phyloP scores from a whole-genome alignment of 2,888 invertebrate species.

The Agapetus fuscipes region DNA sequence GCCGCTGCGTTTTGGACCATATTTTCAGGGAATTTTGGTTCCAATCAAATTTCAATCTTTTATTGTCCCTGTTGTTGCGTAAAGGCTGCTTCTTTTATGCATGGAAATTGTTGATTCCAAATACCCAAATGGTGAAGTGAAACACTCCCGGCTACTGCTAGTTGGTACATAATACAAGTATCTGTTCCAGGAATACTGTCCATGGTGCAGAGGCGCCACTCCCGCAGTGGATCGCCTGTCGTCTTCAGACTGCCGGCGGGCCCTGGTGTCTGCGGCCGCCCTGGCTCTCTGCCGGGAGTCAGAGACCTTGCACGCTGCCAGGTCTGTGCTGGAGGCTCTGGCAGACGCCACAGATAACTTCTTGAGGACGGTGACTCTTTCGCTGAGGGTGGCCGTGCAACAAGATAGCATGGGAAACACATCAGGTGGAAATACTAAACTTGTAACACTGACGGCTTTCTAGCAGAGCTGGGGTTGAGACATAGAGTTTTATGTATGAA shows the following conservation, averaged over 20 bases:
- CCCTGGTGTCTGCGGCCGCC: constrained; percentile 38
- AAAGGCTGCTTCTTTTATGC: no score
- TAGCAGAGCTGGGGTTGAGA: no score
- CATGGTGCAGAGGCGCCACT: constrained; percentile 34
- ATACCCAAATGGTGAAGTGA: no score
- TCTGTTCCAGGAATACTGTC: constrained; percentile 30
- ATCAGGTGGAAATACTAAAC: constrained; percentile 24
- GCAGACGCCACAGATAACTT: constrained; percentile 37
- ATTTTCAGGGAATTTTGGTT: no score
- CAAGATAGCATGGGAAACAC: constrained; percentile 36
- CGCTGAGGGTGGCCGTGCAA: constrained; percentile 36
- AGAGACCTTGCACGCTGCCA: constrained; percentile 35
- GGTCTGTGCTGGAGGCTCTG: constrained; percentile 33
- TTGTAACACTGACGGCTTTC: no score
- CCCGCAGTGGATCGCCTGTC: constrained; percentile 33
- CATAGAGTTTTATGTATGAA: no score
- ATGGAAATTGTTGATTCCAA: no score
- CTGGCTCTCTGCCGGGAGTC: constrained; percentile 36
- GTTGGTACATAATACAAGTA: no score
- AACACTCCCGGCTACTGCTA: no score
- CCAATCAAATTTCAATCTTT: no score
- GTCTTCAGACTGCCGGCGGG: constrained; percentile 39
- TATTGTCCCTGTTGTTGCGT: no score
- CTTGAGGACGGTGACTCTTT: constrained; percentile 38
- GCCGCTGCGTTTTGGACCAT: no score